Conservation (phyloP, 2,797 vertebrate species). For the Danionella dracula region DNA sequence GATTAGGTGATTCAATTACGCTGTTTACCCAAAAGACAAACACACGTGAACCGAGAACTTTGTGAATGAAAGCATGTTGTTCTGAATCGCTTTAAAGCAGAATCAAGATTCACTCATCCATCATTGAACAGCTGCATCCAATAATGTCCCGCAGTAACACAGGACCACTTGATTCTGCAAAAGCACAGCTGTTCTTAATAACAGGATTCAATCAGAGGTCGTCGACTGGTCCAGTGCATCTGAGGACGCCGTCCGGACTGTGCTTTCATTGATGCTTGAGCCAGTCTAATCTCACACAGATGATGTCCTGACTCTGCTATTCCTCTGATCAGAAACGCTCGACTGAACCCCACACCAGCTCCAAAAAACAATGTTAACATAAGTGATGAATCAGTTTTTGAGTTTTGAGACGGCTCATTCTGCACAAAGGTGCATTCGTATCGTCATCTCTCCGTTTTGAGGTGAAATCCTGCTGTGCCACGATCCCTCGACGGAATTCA, state of each 20-base stretch:
- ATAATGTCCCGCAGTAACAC: slow-evolving; percentile 23
- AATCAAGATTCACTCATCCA: too few species aligned
- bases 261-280: neutral
- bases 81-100: too few species aligned
- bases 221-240: neutral
- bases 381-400: neutral
- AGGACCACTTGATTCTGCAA: neutral
- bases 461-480: too few species aligned
- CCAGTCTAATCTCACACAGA: neutral
- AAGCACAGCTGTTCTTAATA: slow-evolving; percentile 9
- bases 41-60: too few species aligned
- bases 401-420: slow-evolving; percentile 37
- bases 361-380: too few species aligned
- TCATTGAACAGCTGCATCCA: neutral
- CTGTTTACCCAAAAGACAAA: too few species aligned
- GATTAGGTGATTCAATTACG: too few species aligned
- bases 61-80: too few species aligned
- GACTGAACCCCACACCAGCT: too few species aligned
- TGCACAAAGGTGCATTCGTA: too few species aligned
- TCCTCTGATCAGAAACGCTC: slow-evolving; percentile 6
- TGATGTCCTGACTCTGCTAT: neutral
- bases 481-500: too few species aligned
- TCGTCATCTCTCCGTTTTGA: too few species aligned
- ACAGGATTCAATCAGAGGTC: neutral
- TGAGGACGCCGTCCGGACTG: neutral